Evolutionary conservation across 2,888 invertebrate species (phyloP).

Genomic region (Coelopa pilipes): DNA sequence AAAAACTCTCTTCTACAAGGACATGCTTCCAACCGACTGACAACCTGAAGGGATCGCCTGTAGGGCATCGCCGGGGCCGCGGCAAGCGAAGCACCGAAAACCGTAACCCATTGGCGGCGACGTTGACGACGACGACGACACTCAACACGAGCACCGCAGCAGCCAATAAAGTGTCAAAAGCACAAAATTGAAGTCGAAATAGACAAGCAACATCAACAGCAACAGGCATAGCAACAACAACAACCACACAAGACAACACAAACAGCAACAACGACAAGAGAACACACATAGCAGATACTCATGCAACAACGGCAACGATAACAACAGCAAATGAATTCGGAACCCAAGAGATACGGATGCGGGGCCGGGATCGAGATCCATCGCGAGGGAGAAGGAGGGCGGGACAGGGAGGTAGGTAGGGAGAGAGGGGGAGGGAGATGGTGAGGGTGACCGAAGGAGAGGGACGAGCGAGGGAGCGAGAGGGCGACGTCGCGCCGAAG

Average conservation of each 20-base stretch:
- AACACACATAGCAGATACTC: too few relatives aligned
- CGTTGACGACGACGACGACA: slow-evolving; percentile 1
- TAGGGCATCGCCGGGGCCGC: neutral
- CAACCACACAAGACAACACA: neutral
- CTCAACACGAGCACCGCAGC: slow-evolving; percentile 18
- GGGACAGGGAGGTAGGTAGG: too few relatives aligned
- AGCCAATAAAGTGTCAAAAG: slow-evolving; percentile 35
- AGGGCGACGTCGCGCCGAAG: neutral
- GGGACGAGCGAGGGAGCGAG: neutral
- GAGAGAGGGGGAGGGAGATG: neutral
- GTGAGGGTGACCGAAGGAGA: neutral
- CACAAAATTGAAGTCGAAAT: slow-evolving; percentile 30
- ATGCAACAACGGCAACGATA: neutral
- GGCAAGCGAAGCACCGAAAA: slow-evolving; percentile 11
- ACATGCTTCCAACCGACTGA: neutral
- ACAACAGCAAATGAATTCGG: neutral
- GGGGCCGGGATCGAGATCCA: neutral
- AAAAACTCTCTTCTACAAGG: too few relatives aligned
- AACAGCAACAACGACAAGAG: neutral
- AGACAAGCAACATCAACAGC: neutral
- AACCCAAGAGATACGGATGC: neutral
- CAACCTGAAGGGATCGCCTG: neutral
- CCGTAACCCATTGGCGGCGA: neutral
- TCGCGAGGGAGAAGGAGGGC: neutral
- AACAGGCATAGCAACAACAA: slow-evolving; percentile 17